Evolutionary conservation across 1,140 invertebrate species (phyloP).

Genomic region (Neelides sp.): DNA sequence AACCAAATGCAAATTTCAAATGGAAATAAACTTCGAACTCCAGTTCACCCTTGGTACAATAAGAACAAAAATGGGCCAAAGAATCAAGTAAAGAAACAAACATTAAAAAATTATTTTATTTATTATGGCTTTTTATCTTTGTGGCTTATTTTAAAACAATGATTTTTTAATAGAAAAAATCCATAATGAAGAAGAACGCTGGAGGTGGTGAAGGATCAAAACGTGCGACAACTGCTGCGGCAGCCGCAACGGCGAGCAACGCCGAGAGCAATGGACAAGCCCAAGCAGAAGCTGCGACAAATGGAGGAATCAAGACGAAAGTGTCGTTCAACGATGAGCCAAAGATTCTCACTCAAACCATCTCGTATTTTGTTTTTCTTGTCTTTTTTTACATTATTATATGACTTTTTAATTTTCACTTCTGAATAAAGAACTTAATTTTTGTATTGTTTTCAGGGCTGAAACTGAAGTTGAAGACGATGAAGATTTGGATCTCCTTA

Average conservation of each 20-base stretch:
- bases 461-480: not conserved
- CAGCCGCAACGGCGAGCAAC: not conserved
- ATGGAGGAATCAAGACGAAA: too few relatives aligned
- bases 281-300: too few relatives aligned
- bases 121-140: not conserved
- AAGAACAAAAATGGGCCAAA: conserved; percentile 5
- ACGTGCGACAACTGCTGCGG: not conserved
- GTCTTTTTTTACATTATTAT: not conserved
- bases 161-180: conserved; percentile 12
- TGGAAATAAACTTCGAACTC: too few relatives aligned
- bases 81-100: conserved; percentile 2
- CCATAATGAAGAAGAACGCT: conserved; percentile 21
- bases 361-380: not conserved
- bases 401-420: too few relatives aligned
- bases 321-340: too few relatives aligned
- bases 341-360: too few relatives aligned
- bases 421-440: too few relatives aligned
- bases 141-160: not conserved
- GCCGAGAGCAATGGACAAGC: conserved; percentile 13
- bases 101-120: not conserved
- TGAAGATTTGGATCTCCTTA: too few relatives aligned
- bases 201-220: conserved; percentile 6
- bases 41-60: too few relatives aligned
- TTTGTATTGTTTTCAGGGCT: too few relatives aligned
- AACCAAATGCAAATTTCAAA: conserved; percentile 12